Conservation (phyloP, 1,140 invertebrate species). For the Pseudobourletiella spinata region DNA sequence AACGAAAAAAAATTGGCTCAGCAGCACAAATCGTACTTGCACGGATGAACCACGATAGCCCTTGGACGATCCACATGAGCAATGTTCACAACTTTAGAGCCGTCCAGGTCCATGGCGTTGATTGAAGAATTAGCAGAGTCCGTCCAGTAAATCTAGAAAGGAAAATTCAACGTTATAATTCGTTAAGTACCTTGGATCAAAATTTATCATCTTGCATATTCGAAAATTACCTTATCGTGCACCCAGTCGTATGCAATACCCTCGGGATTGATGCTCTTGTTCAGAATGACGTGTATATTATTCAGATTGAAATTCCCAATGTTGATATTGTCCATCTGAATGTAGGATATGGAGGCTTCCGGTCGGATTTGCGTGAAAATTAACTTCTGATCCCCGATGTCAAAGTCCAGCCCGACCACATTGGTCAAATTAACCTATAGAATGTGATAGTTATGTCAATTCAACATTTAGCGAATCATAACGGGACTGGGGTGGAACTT, state of each 20-base stretch:
- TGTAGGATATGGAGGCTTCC: slow-evolving; percentile 74
- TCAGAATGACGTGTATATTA: slow-evolving; percentile 63
- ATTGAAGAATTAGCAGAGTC: slow-evolving; percentile 90
- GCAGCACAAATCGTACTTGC: slow-evolving; percentile 49
- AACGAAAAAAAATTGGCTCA: too few relatives aligned
- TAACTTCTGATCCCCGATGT: slow-evolving; percentile 75
- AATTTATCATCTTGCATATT: too few relatives aligned
- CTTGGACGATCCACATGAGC: slow-evolving; percentile 82
- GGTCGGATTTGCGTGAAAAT: slow-evolving; percentile 87
- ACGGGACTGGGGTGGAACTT: not conserved
- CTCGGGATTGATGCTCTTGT: slow-evolving; percentile 80
- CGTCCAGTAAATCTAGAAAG: slow-evolving; percentile 77
- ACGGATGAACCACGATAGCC: slow-evolving; percentile 94
- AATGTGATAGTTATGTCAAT: slow-evolving; percentile 38
- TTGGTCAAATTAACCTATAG: slow-evolving; percentile 73
- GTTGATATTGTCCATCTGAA: slow-evolving; percentile 57
- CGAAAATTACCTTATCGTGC: slow-evolving; percentile 57
- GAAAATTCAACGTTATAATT: too few relatives aligned
- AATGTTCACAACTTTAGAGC: slow-evolving; percentile 84
- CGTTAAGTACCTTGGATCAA: too few relatives aligned
- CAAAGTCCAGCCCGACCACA: slow-evolving; percentile 93
- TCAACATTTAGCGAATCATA: not conserved
- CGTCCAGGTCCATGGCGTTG: slow-evolving; percentile 88
- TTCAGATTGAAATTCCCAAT: too few relatives aligned
- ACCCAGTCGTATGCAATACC: slow-evolving; percentile 97